Percentiles rank a stretch among this genome's conserved stretches.
Conservation (phyloP, 2,888 invertebrate genomes). For the Amaurobius ferox region DNA sequence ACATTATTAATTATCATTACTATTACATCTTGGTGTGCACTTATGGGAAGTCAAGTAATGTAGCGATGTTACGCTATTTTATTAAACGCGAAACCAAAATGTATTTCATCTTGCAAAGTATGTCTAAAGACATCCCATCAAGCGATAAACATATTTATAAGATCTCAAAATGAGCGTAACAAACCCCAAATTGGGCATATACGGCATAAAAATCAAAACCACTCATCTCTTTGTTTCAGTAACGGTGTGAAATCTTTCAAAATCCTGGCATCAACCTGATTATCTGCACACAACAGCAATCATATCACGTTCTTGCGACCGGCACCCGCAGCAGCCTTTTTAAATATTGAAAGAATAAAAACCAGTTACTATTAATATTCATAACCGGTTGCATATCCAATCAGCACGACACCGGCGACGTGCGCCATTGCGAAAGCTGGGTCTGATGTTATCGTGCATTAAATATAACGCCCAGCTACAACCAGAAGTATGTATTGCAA, state of each 20-base stretch:
- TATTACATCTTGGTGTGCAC: too few species aligned
- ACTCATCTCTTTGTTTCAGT: background rate
- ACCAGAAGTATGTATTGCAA: background rate
- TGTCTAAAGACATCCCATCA: too few species aligned
- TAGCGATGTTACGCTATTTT: too few species aligned
- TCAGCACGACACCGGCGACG: background rate
- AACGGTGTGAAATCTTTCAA: background rate
- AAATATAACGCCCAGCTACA: background rate
- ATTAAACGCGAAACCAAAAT: too few species aligned
- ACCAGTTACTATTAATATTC: slow-evolving; percentile 49
- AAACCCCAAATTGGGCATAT: too few species aligned
- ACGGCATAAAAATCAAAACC: background rate
- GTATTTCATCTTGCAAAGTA: too few species aligned
- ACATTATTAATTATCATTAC: too few species aligned
- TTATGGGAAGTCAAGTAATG: too few species aligned
- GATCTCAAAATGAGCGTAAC: too few species aligned
- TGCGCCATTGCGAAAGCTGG: background rate
- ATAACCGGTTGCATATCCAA: slow-evolving; percentile 40
- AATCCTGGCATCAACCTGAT: background rate
- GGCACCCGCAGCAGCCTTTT: slow-evolving; percentile 12
- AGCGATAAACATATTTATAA: too few species aligned
- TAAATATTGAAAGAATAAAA: slow-evolving; percentile 54
- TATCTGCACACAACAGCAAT: background rate
- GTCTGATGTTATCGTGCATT: background rate
- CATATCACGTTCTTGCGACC: background rate